Conservation (phyloP, 1,140 invertebrate species). For the Lepeophtheirus salmonis region DNA sequence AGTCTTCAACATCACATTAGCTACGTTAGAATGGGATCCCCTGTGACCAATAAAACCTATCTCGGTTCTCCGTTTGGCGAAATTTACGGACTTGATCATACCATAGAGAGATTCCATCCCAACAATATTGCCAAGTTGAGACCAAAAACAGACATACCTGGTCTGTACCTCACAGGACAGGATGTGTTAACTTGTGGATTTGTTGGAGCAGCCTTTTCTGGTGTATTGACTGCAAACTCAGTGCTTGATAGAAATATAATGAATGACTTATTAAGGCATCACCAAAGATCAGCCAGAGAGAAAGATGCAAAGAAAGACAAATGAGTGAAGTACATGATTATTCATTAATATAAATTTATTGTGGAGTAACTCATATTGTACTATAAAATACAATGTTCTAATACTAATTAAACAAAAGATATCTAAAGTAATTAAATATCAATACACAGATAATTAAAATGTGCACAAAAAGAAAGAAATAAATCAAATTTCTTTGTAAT, state of each 20-base stretch:
- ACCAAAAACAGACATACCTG: conserved; percentile 29
- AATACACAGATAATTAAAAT: no score
- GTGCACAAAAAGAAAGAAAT: no score
- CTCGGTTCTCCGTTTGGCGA: conserved; percentile 27
- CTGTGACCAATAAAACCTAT: conserved; percentile 29
- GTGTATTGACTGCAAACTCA: conserved; percentile 26
- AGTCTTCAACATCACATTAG: conserved; percentile 24
- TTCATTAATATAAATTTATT: no score
- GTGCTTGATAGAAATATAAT: conserved; percentile 28
- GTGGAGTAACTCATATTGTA: no score
- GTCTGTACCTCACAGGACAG: conserved; percentile 26
- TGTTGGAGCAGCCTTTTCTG: conserved; percentile 26
- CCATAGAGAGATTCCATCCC: conserved; percentile 24
- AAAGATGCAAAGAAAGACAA: no score
- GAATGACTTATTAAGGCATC: conserved; percentile 24
- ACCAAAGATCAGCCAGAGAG: conserved; percentile 18
- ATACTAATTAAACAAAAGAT: no score
- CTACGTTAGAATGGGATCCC: conserved; percentile 26
- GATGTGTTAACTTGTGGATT: conserved; percentile 29
- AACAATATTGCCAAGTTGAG: conserved; percentile 25
- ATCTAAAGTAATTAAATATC: no score
- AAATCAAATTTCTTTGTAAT: no score
- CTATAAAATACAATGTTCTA: no score
- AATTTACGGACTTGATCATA: conserved; percentile 30
- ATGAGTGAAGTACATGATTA: no score